Evolutionary conservation across 2,113 vertebrate genomes (phyloP).

Genomic region (Rhineura floridana): DNA sequence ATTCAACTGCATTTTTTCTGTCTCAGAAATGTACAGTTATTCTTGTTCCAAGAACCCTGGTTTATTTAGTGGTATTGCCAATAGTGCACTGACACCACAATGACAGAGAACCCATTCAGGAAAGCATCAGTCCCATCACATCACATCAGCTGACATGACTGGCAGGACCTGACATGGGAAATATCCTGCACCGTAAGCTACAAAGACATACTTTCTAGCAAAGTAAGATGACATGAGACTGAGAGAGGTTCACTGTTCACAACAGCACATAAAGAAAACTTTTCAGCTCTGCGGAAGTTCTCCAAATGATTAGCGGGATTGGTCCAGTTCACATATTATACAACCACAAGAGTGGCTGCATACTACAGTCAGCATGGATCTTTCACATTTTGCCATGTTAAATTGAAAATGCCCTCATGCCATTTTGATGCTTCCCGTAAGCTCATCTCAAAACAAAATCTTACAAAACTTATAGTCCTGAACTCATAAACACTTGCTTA

Average conservation of each 20-base stretch:
- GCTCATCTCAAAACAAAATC: too few relatives aligned
- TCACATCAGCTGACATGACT: conserved; percentile 69
- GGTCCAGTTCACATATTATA: not conserved
- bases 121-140: conserved; percentile 52
- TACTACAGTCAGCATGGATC: too few relatives aligned
- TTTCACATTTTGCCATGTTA: too few relatives aligned
- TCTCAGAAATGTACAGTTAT: not conserved
- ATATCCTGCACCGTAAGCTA: conserved; percentile 44
- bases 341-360: too few relatives aligned
- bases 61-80: conserved; percentile 20
- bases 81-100: conserved; percentile 8
- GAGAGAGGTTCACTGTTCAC: conserved; percentile 22
- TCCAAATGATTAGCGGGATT: not conserved
- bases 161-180: conserved; percentile 64
- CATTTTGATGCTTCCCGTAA: too few relatives aligned
- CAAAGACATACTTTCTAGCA: conserved; percentile 46
- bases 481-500: too few relatives aligned
- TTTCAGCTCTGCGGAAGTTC: not conserved
- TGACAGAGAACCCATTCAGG: conserved; percentile 30
- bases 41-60: not conserved
- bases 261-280: not conserved
- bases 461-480: too few relatives aligned
- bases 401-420: too few relatives aligned
- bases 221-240: conserved; percentile 52
- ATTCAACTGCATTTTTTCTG: not conserved